Evolutionary conservation across 1,140 invertebrate genomes (phyloP).

Genomic region (Doryteuthis pealeii): DNA sequence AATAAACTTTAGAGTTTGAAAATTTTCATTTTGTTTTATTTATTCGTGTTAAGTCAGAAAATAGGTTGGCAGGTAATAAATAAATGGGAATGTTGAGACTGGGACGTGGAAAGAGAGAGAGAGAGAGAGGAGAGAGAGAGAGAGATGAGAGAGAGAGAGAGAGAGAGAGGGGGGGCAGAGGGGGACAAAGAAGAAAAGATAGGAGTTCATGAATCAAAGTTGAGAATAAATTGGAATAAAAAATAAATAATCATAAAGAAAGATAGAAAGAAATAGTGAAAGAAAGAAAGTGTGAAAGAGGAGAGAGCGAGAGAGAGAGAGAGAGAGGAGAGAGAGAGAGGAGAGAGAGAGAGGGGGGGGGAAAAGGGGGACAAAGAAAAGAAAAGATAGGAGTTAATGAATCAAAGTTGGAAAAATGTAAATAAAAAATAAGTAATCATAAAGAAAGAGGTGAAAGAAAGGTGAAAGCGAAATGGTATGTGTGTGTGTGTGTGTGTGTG

Average conservation of each 20-base stretch:
- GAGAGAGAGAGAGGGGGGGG: background rate
- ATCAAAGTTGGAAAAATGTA: no score
- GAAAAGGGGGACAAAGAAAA: background rate
- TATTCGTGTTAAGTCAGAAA: no score
- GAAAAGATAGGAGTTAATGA: no score
- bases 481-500: no score
- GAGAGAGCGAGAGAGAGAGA: background rate
- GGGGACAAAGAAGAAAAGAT: background rate
- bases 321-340: background rate
- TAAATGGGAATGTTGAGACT: no score
- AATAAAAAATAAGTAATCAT: no score
- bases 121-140: background rate
- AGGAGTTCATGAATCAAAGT: background rate
- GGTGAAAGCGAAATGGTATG: no score
- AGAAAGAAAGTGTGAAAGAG: background rate
- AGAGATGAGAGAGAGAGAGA: background rate
- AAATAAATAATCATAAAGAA: background rate
- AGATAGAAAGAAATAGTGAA: background rate
- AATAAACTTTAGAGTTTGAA: no score
- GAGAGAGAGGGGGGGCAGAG: background rate
- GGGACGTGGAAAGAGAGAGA: background rate
- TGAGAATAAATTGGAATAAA: background rate
- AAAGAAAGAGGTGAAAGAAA: no score
- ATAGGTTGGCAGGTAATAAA: no score
- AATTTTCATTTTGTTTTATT: no score